Evolutionary conservation across 2,113 vertebrate genomes (phyloP).

Genomic region (Climacteris rufus): DNA sequence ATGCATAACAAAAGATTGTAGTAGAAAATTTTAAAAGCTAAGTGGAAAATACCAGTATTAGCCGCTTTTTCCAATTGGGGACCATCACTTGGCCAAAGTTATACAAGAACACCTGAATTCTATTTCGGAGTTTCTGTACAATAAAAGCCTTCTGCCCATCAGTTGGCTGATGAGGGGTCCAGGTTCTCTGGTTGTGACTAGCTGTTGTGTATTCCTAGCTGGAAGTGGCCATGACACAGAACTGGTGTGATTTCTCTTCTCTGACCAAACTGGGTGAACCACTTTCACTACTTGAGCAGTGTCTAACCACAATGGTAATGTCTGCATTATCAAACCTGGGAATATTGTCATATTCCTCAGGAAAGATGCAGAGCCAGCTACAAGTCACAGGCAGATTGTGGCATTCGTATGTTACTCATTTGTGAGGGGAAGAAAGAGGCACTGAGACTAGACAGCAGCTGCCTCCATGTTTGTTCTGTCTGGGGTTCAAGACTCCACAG

Average conservation of each 20-base stretch:
- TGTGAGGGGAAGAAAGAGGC: background rate
- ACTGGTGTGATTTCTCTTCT: background rate
- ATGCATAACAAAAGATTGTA: background rate
- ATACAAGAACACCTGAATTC: background rate
- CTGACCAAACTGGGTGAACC: background rate
- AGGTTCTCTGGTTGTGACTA: background rate
- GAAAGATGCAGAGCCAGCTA: background rate
- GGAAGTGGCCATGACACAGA: background rate
- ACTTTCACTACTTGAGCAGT: background rate
- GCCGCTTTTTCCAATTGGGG: background rate
- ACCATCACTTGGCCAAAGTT: background rate
- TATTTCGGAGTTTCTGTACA: background rate
- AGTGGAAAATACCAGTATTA: background rate
- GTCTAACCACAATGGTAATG: fast-evolving
- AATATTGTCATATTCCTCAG: background rate
- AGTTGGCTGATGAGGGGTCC: background rate
- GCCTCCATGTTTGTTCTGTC: background rate
- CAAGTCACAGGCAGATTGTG: background rate
- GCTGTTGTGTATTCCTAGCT: background rate
- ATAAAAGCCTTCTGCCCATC: background rate
- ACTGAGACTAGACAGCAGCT: background rate
- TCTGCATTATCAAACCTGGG: background rate
- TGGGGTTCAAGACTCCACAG: background rate
- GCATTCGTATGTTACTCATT: background rate
- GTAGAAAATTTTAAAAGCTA: background rate